Evolutionary conservation across 2,888 invertebrate species (phyloP).

Genomic region (Parnassius orleans): DNA sequence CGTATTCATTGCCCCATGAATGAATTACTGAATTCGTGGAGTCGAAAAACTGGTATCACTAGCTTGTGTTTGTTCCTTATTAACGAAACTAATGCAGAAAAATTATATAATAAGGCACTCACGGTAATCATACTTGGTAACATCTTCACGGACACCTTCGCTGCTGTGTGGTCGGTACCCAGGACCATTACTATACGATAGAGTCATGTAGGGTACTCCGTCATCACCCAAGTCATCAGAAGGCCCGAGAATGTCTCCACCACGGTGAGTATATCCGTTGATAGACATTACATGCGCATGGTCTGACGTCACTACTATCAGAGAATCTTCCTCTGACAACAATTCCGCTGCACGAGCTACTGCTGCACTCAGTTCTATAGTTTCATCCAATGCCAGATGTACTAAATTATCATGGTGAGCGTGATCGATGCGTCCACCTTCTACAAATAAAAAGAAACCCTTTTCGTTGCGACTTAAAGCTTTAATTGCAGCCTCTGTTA

Average conservation of each 20-base stretch:
- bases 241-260: slow-evolving; percentile 60
- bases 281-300: slow-evolving; percentile 87
- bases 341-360: slow-evolving; percentile 68
- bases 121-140: slow-evolving; percentile 54
- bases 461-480: slow-evolving; percentile 82
- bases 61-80: too few relatives aligned
- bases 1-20: too few relatives aligned
- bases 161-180: slow-evolving; percentile 63
- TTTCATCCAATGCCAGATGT: slow-evolving; percentile 84
- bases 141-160: slow-evolving; percentile 67
- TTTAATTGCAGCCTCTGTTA: slow-evolving; percentile 83
- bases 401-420: slow-evolving; percentile 84
- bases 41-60: too few relatives aligned
- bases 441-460: slow-evolving; percentile 90
- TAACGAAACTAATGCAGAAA: too few relatives aligned
- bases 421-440: slow-evolving; percentile 84
- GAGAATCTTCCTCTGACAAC: slow-evolving; percentile 82
- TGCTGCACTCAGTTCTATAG: slow-evolving; percentile 83
- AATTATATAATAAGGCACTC: slow-evolving; percentile 29
- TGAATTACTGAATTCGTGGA: too few relatives aligned
- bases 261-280: slow-evolving; percentile 84
- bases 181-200: slow-evolving; percentile 84
- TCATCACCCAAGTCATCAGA: slow-evolving; percentile 67
- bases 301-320: slow-evolving; percentile 89
- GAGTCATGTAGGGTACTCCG: slow-evolving; percentile 79